These are phyloP conservation scores for Drosophila colorata DNA, from an alignment of 2,888 invertebrate species.

Conservation along the genomic window DNA sequence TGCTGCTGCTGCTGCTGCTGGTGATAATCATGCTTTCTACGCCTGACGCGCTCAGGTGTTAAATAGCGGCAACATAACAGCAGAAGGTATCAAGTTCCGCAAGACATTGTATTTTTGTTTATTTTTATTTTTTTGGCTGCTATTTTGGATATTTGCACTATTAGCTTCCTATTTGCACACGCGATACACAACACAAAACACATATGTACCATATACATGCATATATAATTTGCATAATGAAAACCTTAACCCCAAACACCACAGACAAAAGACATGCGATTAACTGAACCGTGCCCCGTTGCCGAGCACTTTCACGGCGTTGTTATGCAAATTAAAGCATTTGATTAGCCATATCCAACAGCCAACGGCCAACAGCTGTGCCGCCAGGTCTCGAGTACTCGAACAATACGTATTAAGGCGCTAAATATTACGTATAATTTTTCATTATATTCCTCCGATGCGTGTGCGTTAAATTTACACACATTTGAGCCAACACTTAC, in stretches of 20 bases:
- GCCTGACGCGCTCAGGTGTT: constrained; percentile 70
- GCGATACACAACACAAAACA: constrained; percentile 15
- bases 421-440: constrained; percentile 44
- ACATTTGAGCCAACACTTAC: constrained; percentile 9
- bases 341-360: constrained; percentile 57
- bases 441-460: constrained; percentile 23
- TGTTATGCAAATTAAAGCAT: constrained; percentile 78
- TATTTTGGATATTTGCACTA: constrained; percentile 59
- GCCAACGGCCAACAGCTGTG: constrained; percentile 7
- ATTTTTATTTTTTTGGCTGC: constrained; percentile 46
- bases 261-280: constrained; percentile 25
- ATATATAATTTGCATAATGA: constrained; percentile 72
- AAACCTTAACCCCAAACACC: constrained; percentile 74
- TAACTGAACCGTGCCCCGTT: constrained; percentile 70
- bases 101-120: constrained; percentile 57
- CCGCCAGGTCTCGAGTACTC: constrained; percentile 28
- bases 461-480: constrained; percentile 24
- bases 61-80: constrained; percentile 48
- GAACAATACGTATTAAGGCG: constrained; percentile 47
- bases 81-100: constrained; percentile 64
- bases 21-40: constrained; percentile 38
- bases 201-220: constrained; percentile 15
- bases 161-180: constrained; percentile 72
- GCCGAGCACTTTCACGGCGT: constrained; percentile 61
- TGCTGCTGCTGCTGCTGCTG: constrained; percentile 27